phyloP scores from a whole-genome alignment of 2,797 vertebrate genomes.

The Acrocephalus scirpaceus region DNA sequence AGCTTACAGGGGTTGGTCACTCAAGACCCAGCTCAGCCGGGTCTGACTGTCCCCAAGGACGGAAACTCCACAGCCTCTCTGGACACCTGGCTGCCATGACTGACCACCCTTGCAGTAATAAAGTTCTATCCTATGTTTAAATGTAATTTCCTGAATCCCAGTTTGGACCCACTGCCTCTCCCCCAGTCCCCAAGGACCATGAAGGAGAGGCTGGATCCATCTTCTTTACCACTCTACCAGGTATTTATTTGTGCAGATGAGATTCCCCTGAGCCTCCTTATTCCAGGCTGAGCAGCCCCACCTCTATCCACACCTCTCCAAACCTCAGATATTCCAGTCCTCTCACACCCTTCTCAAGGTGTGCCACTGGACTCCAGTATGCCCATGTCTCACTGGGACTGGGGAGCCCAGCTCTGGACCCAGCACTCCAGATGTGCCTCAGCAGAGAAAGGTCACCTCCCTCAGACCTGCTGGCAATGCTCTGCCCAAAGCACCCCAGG shows the following conservation, averaged over 20 bases:
- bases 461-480: neutral
- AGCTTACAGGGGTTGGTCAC: rapidly evolving
- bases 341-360: neutral
- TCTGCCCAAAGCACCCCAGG: neutral
- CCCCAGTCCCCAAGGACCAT: neutral
- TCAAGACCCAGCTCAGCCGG: neutral
- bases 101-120: neutral
- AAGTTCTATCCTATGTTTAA: neutral
- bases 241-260: neutral
- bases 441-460: neutral
- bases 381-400: neutral
- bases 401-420: neutral
- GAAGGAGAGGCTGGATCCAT: neutral
- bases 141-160: neutral
- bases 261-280: neutral
- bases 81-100: neutral
- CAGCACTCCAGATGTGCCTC: neutral
- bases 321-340: neutral
- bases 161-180: neutral
- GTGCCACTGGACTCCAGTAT: neutral
- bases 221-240: neutral
- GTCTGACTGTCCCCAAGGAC: neutral
- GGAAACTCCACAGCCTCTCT: neutral
- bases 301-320: neutral
- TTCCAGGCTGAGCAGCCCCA: neutral